Base-by-base conservation (phyloP, 2,888 invertebrate genomes). In the Agonum fuliginosum region DNA sequence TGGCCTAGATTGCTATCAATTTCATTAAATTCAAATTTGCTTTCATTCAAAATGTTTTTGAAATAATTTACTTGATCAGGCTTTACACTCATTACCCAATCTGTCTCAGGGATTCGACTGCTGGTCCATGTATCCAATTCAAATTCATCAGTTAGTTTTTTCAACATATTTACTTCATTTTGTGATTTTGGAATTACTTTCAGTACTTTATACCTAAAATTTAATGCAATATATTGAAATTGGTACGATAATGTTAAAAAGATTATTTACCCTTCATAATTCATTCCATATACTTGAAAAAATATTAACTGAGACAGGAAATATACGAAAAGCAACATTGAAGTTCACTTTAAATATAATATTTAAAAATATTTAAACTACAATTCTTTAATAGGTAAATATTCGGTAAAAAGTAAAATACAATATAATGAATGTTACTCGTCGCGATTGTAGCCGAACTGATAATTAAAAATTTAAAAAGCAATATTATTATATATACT, bases 1-100 rank as follows among this genome's bases (percentile, higher is more conserved):
- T 8, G 10, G 6, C 12, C 27, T 12, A 58, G 1, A 27, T 58
- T 58, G 14, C 14, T 58, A 17, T 14, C n/a, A 6, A 58, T 3
- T n/a, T 24, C 14, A 12, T 14, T 10, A 30, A 24, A 27, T 27
- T 14, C 6, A 30, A 24, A 27, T 6, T 22, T n/a, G 4, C 22
- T 58, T 6, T 58, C 27, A 12, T 58, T 58, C 30, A 30, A 12
- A 58, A 58, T 58, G 8, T 10, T 58, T 58, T 30, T 27, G 6
- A 58, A 10, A 14, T 58, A 5, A 2, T 12, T 58, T 24, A 12
- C 12, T 27, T 27, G 12, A 10, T 20, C 5, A n/a, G 58, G 58
- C 6, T 27, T 1, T 14, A 24, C 24, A 10, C 22, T 22, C 3
- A 58, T 8, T 1, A 27, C 30, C 27, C 30, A 27, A 17, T 22